Evolutionary conservation across 2,888 invertebrate species (phyloP), one percentile per base, ranked within the genome.

Genomic region (Orthonevra nobilis): DNA sequence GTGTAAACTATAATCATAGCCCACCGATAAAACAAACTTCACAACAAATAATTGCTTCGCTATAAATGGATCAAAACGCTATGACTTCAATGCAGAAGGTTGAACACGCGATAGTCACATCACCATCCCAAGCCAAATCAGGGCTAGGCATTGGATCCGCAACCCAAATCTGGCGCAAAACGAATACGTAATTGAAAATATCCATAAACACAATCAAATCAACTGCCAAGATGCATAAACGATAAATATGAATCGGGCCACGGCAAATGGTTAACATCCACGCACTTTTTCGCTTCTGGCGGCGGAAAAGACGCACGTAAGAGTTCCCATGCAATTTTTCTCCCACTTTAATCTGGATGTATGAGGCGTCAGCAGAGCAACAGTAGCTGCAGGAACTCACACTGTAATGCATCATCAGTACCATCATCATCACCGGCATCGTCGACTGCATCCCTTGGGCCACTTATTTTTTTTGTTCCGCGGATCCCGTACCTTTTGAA

Each of bases 241-340:
- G 44, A 77, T 64, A 77, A 70, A 58, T 64, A 36, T 50, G 58
- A 77, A 64, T 50, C 50, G 30, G 42, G 30, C 63, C 50, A 54
- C 40, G 48, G 40, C 30, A 30, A 70, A 63, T 36, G 54, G 48
- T 50, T 54, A 26, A 54, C 79, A 61, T 66, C 79, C 79, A 79
- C 79, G 79, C 79, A 73, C 66, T 72, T 64, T 66, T 66, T 52
- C 26, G 54, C 58, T 64, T 64, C 72, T 64, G 64, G 58, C 46
- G 38, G 58, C 46, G 38, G 26, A 32, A 6, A 9, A 36, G 14
- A 42, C 17, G n/a, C 14, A 10, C 34, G 48, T 34, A 60, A 26
- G n/a, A n/a, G 66, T 64, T 77, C 64, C 72, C 79, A 79, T 42
- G 60, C 44, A 54, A 48, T 64, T 23, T 38, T 44, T 40, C 70